Conservation (phyloP, 2,888 invertebrate species). For the Mesodorylaimus sp. region DNA sequence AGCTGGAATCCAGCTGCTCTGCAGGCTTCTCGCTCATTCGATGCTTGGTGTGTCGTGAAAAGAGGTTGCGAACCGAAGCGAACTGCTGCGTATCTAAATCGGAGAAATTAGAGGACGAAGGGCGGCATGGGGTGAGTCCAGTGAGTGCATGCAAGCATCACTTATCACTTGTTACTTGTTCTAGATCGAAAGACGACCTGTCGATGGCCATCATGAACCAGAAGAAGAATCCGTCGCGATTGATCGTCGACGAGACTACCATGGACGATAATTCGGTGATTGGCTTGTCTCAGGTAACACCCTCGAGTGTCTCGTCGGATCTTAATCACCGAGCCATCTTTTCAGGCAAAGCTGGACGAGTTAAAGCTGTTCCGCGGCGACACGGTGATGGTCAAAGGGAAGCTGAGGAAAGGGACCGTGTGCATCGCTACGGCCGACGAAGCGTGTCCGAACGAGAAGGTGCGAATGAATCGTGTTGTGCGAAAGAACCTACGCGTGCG, state of each 20-base stretch:
- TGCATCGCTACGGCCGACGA: conserved; percentile 95
- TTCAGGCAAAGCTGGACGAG: conserved; percentile 92
- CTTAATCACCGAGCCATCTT: too few species aligned
- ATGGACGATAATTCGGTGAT: conserved; percentile 98
- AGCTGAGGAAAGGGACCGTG: conserved; percentile 87
- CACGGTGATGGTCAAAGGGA: conserved; percentile 87
- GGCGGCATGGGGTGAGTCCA: too few species aligned
- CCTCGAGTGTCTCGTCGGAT: too few species aligned
- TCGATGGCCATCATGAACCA: conserved; percentile 93
- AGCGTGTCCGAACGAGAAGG: conserved; percentile 85
- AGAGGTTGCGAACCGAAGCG: too few species aligned
- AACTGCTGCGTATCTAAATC: too few species aligned
- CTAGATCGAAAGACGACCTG: conserved; percentile 62
- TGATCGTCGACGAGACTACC: conserved; percentile 89
- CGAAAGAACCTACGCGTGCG: conserved; percentile 88
- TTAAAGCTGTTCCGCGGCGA: conserved; percentile 91
- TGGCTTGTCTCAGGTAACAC: conserved; percentile 77
- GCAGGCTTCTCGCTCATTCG: too few species aligned
- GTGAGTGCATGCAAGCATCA: too few species aligned
- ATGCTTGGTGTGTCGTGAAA: too few species aligned
- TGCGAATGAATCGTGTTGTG: conserved; percentile 81
- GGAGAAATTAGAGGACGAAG: too few species aligned
- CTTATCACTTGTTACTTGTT: too few species aligned
- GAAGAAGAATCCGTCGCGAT: conserved; percentile 90
- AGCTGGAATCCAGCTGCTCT: too few species aligned